These are phyloP conservation scores for Troides aeacus DNA, from an alignment of 2,888 invertebrate genomes.

Conservation along the genomic window DNA sequence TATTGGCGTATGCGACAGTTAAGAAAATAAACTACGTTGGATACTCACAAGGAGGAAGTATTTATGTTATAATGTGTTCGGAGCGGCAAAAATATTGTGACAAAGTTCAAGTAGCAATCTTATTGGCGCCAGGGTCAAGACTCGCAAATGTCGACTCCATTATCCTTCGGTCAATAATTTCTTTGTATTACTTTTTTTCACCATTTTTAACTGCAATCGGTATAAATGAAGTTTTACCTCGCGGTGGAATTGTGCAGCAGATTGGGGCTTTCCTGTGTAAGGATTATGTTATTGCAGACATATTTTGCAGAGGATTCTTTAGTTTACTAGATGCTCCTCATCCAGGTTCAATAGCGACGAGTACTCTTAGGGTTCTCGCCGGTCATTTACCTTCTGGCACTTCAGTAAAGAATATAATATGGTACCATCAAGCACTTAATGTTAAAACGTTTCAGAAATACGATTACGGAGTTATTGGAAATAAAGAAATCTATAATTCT, in stretches of 20 bases:
- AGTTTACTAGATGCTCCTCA: slow-evolving; percentile 37
- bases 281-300: slow-evolving; percentile 3
- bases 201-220: slow-evolving; percentile 21
- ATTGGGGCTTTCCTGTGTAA: slow-evolving; percentile 12
- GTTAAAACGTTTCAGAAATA: slow-evolving; percentile 42
- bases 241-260: slow-evolving; percentile 20
- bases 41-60: slow-evolving; percentile 85
- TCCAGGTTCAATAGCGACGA: slow-evolving; percentile 36
- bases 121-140: slow-evolving; percentile 82
- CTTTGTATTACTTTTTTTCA: slow-evolving; percentile 4
- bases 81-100: slow-evolving; percentile 79
- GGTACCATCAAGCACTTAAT: slow-evolving; percentile 43
- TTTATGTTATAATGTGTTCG: slow-evolving; percentile 81
- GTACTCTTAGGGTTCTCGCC: slow-evolving; percentile 33
- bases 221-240: slow-evolving; percentile 19
- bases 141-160: slow-evolving; percentile 61
- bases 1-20: slow-evolving; percentile 73
- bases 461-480: slow-evolving; percentile 46
- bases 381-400: slow-evolving; percentile 47
- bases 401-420: slow-evolving; percentile 46
- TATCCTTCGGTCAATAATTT: slow-evolving; percentile 33
- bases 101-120: slow-evolving; percentile 79
- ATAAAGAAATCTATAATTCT: slow-evolving; percentile 42
- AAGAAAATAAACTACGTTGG: slow-evolving; percentile 84
- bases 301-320: slow-evolving; percentile 26